phyloP scores from a whole-genome alignment of 2,888 invertebrate genomes.

The Monochamus alternatus region DNA sequence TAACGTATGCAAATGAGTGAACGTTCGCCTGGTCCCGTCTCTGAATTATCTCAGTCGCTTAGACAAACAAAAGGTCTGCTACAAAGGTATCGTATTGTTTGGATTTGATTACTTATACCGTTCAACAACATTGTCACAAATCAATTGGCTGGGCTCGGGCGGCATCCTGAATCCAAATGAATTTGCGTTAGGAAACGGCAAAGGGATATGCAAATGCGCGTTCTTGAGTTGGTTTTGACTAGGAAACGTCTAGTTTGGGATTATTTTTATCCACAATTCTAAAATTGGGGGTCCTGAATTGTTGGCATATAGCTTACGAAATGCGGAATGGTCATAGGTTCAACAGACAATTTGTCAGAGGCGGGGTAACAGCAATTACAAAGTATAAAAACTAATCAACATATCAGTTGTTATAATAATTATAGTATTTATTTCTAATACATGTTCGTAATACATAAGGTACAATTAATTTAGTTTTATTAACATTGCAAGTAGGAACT shows the following conservation, averaged over 20 bases:
- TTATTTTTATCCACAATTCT: too few relatives aligned
- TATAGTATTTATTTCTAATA: too few relatives aligned
- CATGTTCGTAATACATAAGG: too few relatives aligned
- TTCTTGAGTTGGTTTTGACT: not conserved
- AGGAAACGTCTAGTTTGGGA: not conserved
- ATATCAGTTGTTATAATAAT: too few relatives aligned
- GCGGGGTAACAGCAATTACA: too few relatives aligned
- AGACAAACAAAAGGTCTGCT: constrained; percentile 55
- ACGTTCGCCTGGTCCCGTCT: constrained; percentile 40
- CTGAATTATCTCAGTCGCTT: constrained; percentile 59
- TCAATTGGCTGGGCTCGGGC: constrained; percentile 51
- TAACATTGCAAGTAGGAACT: too few relatives aligned
- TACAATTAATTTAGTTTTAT: too few relatives aligned
- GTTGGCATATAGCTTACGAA: too few relatives aligned
- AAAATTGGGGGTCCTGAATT: too few relatives aligned
- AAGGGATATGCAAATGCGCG: constrained; percentile 19
- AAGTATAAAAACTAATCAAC: too few relatives aligned
- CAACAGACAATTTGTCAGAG: too few relatives aligned
- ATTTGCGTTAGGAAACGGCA: constrained; percentile 15
- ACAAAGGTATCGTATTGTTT: constrained; percentile 58
- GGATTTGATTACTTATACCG: constrained; percentile 57
- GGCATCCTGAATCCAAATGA: constrained; percentile 35
- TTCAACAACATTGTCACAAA: constrained; percentile 51
- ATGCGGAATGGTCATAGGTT: too few relatives aligned
- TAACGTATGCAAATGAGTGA: constrained; percentile 61